Percentiles rank a stretch among this genome's conserved stretches.
phyloP scores from a whole-genome alignment of 1,140 invertebrate genomes.

The Drosophila carrolli region DNA sequence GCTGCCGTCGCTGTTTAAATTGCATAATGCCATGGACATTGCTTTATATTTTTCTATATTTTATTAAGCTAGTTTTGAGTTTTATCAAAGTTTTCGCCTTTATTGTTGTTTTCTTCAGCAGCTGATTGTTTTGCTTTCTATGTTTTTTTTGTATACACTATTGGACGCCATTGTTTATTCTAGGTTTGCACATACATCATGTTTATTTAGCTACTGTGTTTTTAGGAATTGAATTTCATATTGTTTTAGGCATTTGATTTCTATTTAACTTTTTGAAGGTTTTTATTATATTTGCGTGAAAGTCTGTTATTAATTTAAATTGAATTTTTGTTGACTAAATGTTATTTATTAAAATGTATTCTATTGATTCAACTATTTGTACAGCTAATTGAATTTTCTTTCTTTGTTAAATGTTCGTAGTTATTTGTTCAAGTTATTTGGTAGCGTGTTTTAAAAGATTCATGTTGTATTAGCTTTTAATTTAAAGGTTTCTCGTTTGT shows the following conservation, averaged over 20 bases:
- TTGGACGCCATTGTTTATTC: constrained; percentile 47
- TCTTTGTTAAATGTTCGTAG: not conserved
- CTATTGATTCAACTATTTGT: not conserved
- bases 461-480: not conserved
- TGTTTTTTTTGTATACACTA: constrained; percentile 17
- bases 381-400: not conserved
- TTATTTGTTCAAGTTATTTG: not conserved
- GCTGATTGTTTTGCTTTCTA: constrained; percentile 8
- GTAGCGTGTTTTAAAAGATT: not conserved
- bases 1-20: constrained; percentile 66
- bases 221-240: not conserved
- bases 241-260: not conserved
- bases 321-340: not conserved
- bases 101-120: not conserved
- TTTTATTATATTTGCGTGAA: not conserved
- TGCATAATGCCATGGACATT: constrained; percentile 74
- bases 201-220: constrained; percentile 2
- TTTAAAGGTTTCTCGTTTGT: not conserved
- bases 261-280: not conserved
- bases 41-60: constrained; percentile 1
- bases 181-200: constrained; percentile 9
- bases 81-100: not conserved
- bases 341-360: not conserved
- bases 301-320: not conserved
- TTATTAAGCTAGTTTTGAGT: constrained; percentile 3